Evolutionary conservation across 92 coral and sea anemone species (phyloP), one percentile per base, ranked within the genome.

Genomic region (Palythoa heliodiscus): DNA sequence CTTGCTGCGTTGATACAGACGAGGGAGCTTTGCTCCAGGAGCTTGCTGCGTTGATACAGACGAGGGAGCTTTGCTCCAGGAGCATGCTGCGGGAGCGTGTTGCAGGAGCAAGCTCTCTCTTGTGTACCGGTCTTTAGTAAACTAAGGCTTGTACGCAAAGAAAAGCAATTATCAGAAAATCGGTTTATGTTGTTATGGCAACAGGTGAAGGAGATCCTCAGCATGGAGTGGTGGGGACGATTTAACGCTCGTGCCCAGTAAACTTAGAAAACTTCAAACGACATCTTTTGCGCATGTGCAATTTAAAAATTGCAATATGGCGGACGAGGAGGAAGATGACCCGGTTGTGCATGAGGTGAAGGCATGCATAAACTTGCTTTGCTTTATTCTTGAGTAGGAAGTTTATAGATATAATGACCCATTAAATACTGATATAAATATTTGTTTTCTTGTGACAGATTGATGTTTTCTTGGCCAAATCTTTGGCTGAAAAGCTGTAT

Each of bases 311-410:
- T n/a, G 24, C 89, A 93, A 95, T 64, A 95, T 95, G 98, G 98
- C 97, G 92, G 98, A 95, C 89, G 98, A 95, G 12, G 98, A 95
- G 4, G 98, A 95, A 5, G 97, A 93, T 20, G 98, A 95, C 70
- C 87, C 94, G 39, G 95, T 95, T 0, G 92, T 88, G 22, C 89
- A 87, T 8, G 98, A 95, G 97, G 98, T 95, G 76, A 54, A 86
- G 38, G 58, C 11, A 5, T n/a, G 70, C 25, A 8, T 61, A 9
- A 50, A 23, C 20, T 7, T 58, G 37, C 70, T 16, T 53, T 11
- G 25, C 6, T 20, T 60, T 16, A 17, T 39, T 12, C 20, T 67
- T 70, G 82, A 64, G 72, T 52, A 52, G 37, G 29, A 52, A 53
- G 40, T 47, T 20, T 9, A 40, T 38, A 12, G 5, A 37, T 24